Evolutionary conservation across 2,113 vertebrate species (phyloP).

Genomic region (Fulica atra): DNA sequence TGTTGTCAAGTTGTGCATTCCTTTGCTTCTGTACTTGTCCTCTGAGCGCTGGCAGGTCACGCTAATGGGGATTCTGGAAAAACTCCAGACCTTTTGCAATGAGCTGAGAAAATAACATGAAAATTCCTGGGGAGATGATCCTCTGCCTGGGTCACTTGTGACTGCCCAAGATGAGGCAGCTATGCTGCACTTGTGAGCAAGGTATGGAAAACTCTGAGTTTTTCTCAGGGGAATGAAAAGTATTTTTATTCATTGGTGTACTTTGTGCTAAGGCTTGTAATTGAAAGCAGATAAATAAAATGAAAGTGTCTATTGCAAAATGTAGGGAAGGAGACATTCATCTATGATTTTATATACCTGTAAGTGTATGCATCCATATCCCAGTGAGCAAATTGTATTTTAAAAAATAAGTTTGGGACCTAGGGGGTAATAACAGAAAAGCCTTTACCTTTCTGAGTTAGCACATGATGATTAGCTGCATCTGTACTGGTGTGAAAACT

Average conservation of each 20-base stretch:
- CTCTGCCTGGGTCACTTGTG: neutral
- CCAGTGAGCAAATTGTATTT: neutral
- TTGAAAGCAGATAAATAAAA: neutral
- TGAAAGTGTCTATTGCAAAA: neutral
- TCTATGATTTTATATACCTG: neutral
- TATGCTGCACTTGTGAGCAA: neutral
- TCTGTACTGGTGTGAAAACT: neutral
- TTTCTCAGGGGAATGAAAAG: neutral
- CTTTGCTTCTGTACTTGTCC: constrained; percentile 1
- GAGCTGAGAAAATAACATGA: neutral
- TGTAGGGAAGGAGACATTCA: neutral
- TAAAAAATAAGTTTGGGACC: neutral
- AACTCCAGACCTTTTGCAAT: neutral
- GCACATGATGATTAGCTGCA: neutral
- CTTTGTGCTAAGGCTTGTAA: neutral
- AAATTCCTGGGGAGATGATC: neutral
- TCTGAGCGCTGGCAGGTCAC: neutral
- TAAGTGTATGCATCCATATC: neutral
- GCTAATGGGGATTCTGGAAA: constrained; percentile 47
- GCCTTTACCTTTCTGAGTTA: neutral
- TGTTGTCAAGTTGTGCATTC: neutral
- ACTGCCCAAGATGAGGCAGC: neutral
- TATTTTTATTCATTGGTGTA: neutral
- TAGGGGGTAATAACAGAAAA: neutral
- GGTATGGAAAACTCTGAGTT: neutral